Evolutionary conservation across 2,797 vertebrate species (phyloP), one percentile per base, ranked within the genome.

Genomic region (Eulemur coronatus): DNA sequence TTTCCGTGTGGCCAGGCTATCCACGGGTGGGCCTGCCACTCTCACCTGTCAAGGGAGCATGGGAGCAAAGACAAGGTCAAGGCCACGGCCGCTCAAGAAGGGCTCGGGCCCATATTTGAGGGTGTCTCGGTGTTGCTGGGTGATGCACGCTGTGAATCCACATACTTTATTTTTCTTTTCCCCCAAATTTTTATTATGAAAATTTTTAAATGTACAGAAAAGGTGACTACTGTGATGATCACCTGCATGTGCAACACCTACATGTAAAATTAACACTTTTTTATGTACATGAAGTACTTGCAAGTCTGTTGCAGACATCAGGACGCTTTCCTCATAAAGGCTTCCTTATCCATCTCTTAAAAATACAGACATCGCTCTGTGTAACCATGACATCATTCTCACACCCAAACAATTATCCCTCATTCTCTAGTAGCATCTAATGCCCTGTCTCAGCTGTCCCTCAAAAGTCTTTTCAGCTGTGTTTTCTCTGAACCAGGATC

Each of bases 1-100:
- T 87, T 91, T 73, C 73, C 26, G 35, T 6, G 2, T 12, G 18
- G 59, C 10, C 30, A 76, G 69, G 3, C 41, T 22, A 4, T 28
- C 6, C 9, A 20, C 3, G 43, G 41, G 30, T n/a, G 33, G 35
- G 18, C 12, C 6, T 41, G 24, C 1, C 0, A 4, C 4, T 61
- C 48, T 89, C 12, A 5, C 30, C 46, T 50, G 43, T 30, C 24
- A 2, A 2, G 13, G 14, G 33, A 41, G 20, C 11, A 0, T 13
- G 24, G 33, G 5, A 50, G 20, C 38, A 41, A 63, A n/a, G 43
- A 17, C 5, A 46, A 75, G 14, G 30, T 43, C 3, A 33, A 50
- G 43, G 17, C n/a, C 6, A 17, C 12, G 33, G 33, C 78, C 72
- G 24, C 46, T 17, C 28, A 11, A 9, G 48, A 73, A 73, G 35